Conservation (phyloP, 1,140 invertebrate species). For the Calephelis nemesis region DNA sequence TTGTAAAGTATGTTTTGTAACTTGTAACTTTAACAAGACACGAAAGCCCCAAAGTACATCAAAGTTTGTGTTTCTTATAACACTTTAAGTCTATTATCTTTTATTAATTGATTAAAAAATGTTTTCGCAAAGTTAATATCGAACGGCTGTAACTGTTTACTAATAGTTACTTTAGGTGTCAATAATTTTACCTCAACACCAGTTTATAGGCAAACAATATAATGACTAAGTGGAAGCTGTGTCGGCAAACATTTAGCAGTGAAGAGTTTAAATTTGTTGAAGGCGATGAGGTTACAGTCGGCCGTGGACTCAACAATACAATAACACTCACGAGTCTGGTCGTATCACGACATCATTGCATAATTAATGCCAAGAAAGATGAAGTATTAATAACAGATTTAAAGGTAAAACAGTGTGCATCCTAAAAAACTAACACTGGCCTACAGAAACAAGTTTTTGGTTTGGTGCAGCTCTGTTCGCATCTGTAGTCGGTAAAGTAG, state of each 20-base stretch:
- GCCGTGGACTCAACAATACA: constrained; percentile 52
- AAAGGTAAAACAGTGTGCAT: constrained; percentile 39
- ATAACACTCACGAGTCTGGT: constrained; percentile 58
- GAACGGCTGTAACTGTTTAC: no score
- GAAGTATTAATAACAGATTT: constrained; percentile 56
- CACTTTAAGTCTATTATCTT: no score
- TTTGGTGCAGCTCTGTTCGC: no score
- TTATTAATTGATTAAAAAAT: no score
- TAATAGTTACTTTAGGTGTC: no score
- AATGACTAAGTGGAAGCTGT: constrained; percentile 68
- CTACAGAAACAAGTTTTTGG: no score
- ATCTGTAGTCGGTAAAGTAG: no score
- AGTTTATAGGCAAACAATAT: constrained; percentile 12
- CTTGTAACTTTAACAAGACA: not conserved
- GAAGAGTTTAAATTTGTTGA: constrained; percentile 50
- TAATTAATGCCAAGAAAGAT: constrained; percentile 50
- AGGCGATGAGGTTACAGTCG: constrained; percentile 54
- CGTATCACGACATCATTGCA: constrained; percentile 63
- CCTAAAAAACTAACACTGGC: not conserved
- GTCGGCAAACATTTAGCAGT: constrained; percentile 48
- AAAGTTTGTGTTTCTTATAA: no score
- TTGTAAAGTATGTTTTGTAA: no score
- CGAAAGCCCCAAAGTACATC: no score
- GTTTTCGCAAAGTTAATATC: no score
- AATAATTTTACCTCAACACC: not conserved